Evolutionary conservation across 2,888 invertebrate genomes (phyloP).

Genomic region (Nesidiocoris tenuis): DNA sequence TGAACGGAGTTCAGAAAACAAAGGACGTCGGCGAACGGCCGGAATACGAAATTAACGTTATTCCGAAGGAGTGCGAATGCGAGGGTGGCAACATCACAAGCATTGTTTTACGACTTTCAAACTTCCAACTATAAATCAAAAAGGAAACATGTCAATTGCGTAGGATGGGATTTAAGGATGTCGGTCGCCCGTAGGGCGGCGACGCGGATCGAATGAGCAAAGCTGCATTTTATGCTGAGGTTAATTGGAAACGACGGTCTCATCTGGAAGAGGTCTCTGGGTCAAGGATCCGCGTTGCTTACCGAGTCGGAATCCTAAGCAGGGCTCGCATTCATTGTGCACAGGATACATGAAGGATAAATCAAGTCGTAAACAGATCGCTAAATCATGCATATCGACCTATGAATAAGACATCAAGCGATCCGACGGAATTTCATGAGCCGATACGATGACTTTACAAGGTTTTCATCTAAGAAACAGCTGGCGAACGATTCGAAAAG

Average conservation of each 20-base stretch:
- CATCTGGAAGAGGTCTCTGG: background rate
- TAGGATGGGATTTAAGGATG: background rate
- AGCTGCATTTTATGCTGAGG: background rate
- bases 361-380: background rate
- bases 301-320: background rate
- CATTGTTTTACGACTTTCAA: background rate
- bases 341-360: background rate
- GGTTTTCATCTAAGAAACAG: too few relatives aligned
- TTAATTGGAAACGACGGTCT: background rate
- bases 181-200: background rate
- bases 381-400: background rate
- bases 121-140: background rate
- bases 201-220: background rate
- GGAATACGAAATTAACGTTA: background rate
- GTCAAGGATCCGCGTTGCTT: background rate
- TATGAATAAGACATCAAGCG: background rate
- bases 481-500: too few relatives aligned
- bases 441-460: background rate
- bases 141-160: background rate
- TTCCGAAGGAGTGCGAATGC: background rate
- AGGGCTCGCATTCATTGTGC: background rate
- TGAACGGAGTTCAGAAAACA: background rate
- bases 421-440: background rate
- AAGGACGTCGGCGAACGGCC: background rate
- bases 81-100: background rate